These are phyloP conservation scores for Emydocephalus ijimae DNA, from an alignment of 2,113 vertebrate species.

Conservation along the genomic window DNA sequence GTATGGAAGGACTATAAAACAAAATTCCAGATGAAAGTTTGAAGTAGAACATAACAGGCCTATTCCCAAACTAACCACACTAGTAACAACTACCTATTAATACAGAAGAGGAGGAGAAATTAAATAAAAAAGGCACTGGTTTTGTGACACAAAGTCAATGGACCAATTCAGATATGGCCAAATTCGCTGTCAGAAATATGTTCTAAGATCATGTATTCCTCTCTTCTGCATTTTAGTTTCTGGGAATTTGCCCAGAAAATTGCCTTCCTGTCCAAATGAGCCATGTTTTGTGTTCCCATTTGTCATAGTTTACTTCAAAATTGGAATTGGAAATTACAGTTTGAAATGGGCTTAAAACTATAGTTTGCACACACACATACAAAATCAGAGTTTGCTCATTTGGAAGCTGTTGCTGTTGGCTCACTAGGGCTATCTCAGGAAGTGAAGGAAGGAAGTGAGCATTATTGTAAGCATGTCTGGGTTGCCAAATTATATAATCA, in stretches of 20 bases:
- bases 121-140: not conserved
- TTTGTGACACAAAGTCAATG: not conserved
- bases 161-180: not conserved
- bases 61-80: slow-evolving; percentile 22
- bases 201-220: too few relatives aligned
- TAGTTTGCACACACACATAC: not conserved
- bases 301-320: not conserved
- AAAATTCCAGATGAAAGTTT: not conserved
- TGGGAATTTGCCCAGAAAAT: not conserved
- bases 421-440: not conserved
- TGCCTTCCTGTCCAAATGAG: not conserved
- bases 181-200: not conserved
- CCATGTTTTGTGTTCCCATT: not conserved
- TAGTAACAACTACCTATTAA: not conserved
- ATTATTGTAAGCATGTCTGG: not conserved
- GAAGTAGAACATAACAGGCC: slow-evolving; percentile 27
- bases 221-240: not conserved
- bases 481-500: not conserved
- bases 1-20: not conserved
- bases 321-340: not conserved
- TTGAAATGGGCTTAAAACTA: not conserved
- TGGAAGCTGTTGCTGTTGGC: not conserved
- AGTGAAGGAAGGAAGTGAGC: not conserved
- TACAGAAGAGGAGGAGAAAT: slow-evolving; percentile 19
- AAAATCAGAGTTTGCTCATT: not conserved